Base-by-base conservation (phyloP, 1,140 invertebrate species). In the Nasonia giraulti region DNA sequence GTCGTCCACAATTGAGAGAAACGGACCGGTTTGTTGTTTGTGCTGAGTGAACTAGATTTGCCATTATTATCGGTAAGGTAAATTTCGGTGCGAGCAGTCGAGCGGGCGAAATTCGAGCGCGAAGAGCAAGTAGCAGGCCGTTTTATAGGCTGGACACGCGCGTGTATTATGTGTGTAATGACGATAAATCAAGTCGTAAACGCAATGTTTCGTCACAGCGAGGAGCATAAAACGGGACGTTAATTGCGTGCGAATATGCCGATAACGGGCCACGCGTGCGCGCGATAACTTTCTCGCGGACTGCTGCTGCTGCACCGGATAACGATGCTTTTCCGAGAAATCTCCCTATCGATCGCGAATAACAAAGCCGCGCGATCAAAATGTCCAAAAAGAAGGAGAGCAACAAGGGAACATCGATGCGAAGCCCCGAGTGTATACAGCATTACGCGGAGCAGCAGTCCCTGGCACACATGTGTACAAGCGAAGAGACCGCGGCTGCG, bases 241-340 rank as follows among this genome's bases (percentile, higher is more conserved):
- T 91, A 89, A 91, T 89, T 88, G 89, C 87, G 88, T 89, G 90
- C 87, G 87, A 89, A 90, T 89, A 88, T 89, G 73, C 86, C 87
- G 87, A 90, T 89, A 90, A 91, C 87, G 62, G 68, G 62, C 74
- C 62, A 82, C 74, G 74, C 68, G 74, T 69, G 40, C 74, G 40
- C 75, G 74, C 78, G 27, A 50, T 55, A 55, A 17, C 55, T 7
- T 62, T 62, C 20, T 62, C n/a, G n/a, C 20, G 40, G 40, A 44
- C 10, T 27, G 10, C 10, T 7, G 7, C 40, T 37, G 33, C 33
- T 4, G 33, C 33, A 4, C 33, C 33, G 33, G 40, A 44, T 44
- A 44, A 44, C 40, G 8, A 44, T 8, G 55, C n/a, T 62, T n/a
- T 62, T n/a, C 55, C 20, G 6, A n/a, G 55, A 7, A 62, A 2